These are phyloP conservation scores for Prionace glauca DNA, from an alignment of 2,797 vertebrate species.

Conservation along the genomic window DNA sequence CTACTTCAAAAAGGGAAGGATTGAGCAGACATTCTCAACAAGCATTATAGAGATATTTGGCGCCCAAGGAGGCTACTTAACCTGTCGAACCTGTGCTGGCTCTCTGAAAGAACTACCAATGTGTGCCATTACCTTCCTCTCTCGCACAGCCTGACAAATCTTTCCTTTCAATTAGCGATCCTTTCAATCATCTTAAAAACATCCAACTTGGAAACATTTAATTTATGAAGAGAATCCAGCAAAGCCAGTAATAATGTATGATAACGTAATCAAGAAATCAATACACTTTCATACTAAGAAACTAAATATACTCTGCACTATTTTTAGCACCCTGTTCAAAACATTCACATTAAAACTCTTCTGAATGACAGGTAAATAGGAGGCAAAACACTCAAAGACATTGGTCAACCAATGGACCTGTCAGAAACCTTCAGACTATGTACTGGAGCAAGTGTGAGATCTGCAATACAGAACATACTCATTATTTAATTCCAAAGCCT, in stretches of 20 bases:
- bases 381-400: too few species aligned
- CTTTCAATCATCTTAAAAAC: not conserved
- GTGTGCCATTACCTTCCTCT: not conserved
- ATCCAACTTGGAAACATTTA: too few species aligned
- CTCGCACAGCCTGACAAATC: not conserved
- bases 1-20: not conserved
- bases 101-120: not conserved
- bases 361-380: not conserved
- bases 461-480: slow-evolving; percentile 70
- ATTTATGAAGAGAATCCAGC: not conserved
- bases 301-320: not conserved
- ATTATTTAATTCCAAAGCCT: slow-evolving; percentile 90
- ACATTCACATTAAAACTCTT: not conserved
- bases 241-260: not conserved
- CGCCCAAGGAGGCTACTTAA: not conserved
- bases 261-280: not conserved
- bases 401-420: not conserved
- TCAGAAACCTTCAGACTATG: not conserved
- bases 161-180: not conserved
- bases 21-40: not conserved
- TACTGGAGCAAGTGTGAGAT: not conserved
- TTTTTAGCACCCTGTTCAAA: not conserved
- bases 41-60: not conserved
- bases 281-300: not conserved
- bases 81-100: not conserved